Conservation (phyloP, 1,140 invertebrate species). For the Drosophila nannoptera region DNA sequence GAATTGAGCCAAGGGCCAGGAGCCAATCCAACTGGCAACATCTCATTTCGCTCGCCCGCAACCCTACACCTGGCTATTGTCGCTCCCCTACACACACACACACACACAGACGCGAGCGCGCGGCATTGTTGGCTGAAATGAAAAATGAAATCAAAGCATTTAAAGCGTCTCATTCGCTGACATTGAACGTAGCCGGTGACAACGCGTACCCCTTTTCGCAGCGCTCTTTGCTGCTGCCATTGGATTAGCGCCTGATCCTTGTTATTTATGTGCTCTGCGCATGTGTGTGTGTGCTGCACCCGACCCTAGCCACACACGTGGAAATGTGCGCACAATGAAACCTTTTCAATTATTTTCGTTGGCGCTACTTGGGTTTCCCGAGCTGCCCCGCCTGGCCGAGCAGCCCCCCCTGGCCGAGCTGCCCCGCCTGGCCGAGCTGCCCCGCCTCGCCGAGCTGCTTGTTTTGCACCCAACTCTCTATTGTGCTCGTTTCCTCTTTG, state of each 20-base stretch:
- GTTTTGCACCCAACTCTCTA: slow-evolving; percentile 26
- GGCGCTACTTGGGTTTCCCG: slow-evolving; percentile 25
- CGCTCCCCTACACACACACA: slow-evolving; percentile 2
- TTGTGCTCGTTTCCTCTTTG: slow-evolving; percentile 5
- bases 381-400: slow-evolving; percentile 7
- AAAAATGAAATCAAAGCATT: slow-evolving; percentile 77
- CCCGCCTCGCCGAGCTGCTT: slow-evolving; percentile 23
- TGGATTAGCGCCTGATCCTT: slow-evolving; percentile 70
- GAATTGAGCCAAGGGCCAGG: slow-evolving; percentile 62
- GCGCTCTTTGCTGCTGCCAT: slow-evolving; percentile 43
- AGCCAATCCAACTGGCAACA: slow-evolving; percentile 42
- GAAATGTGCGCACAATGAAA: slow-evolving; percentile 52
- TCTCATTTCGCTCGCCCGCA: slow-evolving; percentile 36
- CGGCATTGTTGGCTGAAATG: slow-evolving; percentile 50
- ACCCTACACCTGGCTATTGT: slow-evolving; percentile 46
- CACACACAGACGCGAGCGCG: neutral
- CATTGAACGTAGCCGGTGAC: slow-evolving; percentile 61
- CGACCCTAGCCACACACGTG: slow-evolving; percentile 18
- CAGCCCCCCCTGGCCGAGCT: slow-evolving; percentile 11
- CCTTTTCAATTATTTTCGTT: slow-evolving; percentile 71
- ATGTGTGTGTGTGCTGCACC: slow-evolving; percentile 12
- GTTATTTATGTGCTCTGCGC: slow-evolving; percentile 41
- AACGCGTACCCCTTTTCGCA: slow-evolving; percentile 41
- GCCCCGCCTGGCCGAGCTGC: neutral
- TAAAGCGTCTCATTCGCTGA: slow-evolving; percentile 71